Evolutionary conservation across 2,888 invertebrate genomes (phyloP), one percentile per base, ranked within the genome.

Genomic region (Rhimphoctona megacephalus): DNA sequence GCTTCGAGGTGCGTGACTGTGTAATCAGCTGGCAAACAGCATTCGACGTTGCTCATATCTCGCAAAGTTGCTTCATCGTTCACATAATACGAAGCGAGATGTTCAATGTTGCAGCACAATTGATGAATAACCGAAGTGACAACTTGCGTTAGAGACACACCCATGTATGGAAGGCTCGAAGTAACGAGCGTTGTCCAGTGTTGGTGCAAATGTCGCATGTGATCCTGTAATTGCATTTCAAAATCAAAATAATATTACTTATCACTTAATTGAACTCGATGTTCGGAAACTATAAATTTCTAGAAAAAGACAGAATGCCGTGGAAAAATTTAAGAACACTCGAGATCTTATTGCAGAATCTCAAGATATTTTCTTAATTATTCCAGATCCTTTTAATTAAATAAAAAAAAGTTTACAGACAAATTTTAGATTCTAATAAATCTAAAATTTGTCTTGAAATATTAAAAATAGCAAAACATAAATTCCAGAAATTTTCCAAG

Each of bases 171-270:
- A 57, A 98, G 94, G 79, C 97, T 96, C 36, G 97, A 96, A 1
- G 97, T 97, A 11, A 98, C 96, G 93, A 98, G 95, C 86, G 97
- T 96, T 49, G 98, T 96, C 98, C 98, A 98, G 91, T 97, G 97
- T 88, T 97, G 96, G 93, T 98, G 98, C 88, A 97, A 94, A 91
- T 97, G 96, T 70, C 96, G 95, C 94, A 97, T 95, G 85, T 96
- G 96, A 83, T 96, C 96, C 93, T 97, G 94, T 39, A 43, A 70
- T 52, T 30, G 30, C 30, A 30, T 61, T 61, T 61, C 7, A 2
- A 30, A 30, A 61, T 61, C 17, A 30, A 61, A 61, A 49, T n/a
- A 17, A 17, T 6, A 6, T 39, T 9, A 3, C 46, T 46, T 46
- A 2, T 46, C 14, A 57, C 57, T 57, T 22, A 11, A 57, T 25